phyloP scores from a whole-genome alignment of 2,888 invertebrate species.

The Lucinisca nassula region DNA sequence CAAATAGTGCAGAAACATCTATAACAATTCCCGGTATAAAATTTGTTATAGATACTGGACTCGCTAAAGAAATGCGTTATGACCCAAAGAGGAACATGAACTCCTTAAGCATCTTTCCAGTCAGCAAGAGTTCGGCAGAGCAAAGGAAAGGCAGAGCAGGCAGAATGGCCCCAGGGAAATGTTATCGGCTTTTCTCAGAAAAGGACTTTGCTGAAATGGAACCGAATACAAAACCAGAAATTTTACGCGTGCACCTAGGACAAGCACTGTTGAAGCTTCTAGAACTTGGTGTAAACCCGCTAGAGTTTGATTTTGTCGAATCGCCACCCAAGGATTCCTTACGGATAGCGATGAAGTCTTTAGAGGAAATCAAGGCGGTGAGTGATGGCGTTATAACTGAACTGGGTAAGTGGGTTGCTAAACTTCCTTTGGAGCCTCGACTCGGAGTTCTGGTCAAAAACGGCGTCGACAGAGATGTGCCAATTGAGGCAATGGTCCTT shows the following conservation, averaged over 20 bases:
- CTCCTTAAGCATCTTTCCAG: constrained; percentile 77
- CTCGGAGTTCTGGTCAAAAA: constrained; percentile 78
- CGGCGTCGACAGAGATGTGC: constrained; percentile 73
- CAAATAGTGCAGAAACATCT: constrained; percentile 88
- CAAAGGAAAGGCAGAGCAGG: constrained; percentile 88
- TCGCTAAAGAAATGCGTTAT: constrained; percentile 86
- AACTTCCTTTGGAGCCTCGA: constrained; percentile 84
- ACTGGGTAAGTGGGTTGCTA: constrained; percentile 83
- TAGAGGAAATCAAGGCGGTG: constrained; percentile 83
- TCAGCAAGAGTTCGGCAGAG: constrained; percentile 87
- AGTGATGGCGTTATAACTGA: constrained; percentile 79
- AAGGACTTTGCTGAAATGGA: constrained; percentile 83
- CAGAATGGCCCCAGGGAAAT: constrained; percentile 86
- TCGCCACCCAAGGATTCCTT: constrained; percentile 80
- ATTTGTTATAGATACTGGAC: constrained; percentile 88
- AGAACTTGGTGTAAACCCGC: constrained; percentile 82
- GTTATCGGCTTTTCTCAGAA: constrained; percentile 86
- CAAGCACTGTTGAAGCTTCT: constrained; percentile 84
- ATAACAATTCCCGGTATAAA: constrained; percentile 87
- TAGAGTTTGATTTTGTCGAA: constrained; percentile 86
- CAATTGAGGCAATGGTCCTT: constrained; percentile 81
- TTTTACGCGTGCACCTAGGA: constrained; percentile 83
- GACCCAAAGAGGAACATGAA: constrained; percentile 84
- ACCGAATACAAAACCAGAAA: constrained; percentile 84
- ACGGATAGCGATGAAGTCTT: constrained; percentile 74